phyloP scores from a whole-genome alignment of 2,113 vertebrate species.

The Cairina moschata region DNA sequence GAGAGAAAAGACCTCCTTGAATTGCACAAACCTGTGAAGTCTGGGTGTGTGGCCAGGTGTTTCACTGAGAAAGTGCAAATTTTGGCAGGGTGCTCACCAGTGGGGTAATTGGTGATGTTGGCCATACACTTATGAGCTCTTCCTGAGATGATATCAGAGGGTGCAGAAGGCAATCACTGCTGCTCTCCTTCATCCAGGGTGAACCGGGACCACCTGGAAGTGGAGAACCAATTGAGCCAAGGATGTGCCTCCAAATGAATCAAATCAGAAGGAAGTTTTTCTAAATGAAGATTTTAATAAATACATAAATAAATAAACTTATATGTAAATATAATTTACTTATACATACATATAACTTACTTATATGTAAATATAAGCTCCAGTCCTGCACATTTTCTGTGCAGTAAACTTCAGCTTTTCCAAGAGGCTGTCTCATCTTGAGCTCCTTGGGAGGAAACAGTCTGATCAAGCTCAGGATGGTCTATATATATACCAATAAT shows the following conservation, averaged over 20 bases:
- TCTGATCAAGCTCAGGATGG: not conserved
- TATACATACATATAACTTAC: no score
- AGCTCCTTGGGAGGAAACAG: not conserved
- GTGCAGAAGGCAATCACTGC: not conserved
- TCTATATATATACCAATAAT: not conserved
- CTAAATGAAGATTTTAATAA: not conserved
- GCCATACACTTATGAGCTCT: not conserved
- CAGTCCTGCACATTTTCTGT: not conserved
- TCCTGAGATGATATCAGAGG: not conserved
- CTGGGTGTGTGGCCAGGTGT: not conserved
- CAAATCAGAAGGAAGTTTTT: not conserved
- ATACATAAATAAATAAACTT: no score
- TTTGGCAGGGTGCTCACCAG: not conserved
- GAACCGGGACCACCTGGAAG: constrained; percentile 7
- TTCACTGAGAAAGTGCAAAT: not conserved
- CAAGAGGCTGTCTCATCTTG: not conserved
- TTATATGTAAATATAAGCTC: not conserved
- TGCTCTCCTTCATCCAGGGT: not conserved
- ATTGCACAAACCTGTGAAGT: not conserved
- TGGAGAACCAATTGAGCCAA: constrained; percentile 73
- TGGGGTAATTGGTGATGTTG: not conserved
- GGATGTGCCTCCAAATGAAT: constrained; percentile 57
- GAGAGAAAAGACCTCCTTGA: not conserved
- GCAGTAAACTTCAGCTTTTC: not conserved
- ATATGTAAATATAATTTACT: not conserved